A percentile compares a stretch with the other conserved stretches of the same genome.
These are phyloP conservation scores for Seriola dumerili DNA, from an alignment of 2,113 vertebrate genomes.

Conservation along the genomic window DNA sequence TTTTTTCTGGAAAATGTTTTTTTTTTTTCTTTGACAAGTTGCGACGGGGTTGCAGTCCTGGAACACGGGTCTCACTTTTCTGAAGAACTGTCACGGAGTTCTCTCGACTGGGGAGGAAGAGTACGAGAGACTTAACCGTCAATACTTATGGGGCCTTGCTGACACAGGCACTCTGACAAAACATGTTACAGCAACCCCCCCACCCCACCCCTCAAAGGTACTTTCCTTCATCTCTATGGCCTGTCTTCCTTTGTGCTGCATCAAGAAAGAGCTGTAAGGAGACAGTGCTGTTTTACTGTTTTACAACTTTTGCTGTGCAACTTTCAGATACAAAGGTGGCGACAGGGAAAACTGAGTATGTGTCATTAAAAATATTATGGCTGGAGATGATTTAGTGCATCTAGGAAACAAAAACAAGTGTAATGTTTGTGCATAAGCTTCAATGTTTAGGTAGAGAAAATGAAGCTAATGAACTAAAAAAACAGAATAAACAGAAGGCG, in stretches of 20 bases:
- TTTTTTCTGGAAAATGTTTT: accelerated
- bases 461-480: not conserved
- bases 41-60: not conserved
- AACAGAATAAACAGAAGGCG: not conserved
- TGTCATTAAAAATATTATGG: too few species aligned
- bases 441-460: not conserved
- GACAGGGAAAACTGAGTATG: not conserved
- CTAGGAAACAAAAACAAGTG: not conserved
- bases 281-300: not conserved
- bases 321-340: not conserved
- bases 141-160: constrained; percentile 41
- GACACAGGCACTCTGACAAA: constrained; percentile 54
- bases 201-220: not conserved
- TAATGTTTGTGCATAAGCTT: not conserved
- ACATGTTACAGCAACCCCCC: constrained; percentile 24
- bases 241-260: constrained; percentile 10
- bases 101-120: constrained; percentile 6
- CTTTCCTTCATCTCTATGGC: constrained; percentile 32
- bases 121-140: constrained; percentile 23
- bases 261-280: not conserved
- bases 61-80: constrained; percentile 6
- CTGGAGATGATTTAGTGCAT: not conserved
- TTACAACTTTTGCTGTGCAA: not conserved
- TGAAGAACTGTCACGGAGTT: constrained; percentile 19
- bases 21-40: not conserved